Evolutionary conservation across 2,113 vertebrate genomes (phyloP).

Genomic region (Gymnocephalus cernua): DNA sequence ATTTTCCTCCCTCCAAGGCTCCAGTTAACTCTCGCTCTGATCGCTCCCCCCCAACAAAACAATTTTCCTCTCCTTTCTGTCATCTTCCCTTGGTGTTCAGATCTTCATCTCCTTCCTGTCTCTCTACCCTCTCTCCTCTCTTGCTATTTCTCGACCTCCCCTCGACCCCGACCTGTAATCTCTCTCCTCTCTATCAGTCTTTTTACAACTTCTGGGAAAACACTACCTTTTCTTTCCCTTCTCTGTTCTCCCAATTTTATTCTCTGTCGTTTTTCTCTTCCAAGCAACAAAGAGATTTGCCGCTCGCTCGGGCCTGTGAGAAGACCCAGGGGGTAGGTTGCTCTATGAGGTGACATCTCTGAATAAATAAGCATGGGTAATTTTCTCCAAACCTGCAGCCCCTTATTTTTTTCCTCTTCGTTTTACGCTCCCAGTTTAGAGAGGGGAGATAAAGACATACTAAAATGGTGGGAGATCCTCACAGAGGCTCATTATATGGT

Average conservation of each 20-base stretch:
- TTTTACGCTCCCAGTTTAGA: constrained; percentile 47
- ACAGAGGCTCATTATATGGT: constrained; percentile 75
- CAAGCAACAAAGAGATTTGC: constrained; percentile 53
- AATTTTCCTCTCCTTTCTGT: constrained; percentile 1
- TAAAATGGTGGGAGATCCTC: constrained; percentile 69
- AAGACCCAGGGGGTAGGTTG: constrained; percentile 61
- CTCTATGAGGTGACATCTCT: constrained; percentile 58
- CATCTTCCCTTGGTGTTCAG: constrained; percentile 21
- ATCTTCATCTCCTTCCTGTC: constrained; percentile 11
- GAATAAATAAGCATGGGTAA: constrained; percentile 82
- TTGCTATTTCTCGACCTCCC: constrained; percentile 13
- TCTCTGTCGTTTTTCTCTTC: not conserved
- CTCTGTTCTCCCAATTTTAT: not conserved
- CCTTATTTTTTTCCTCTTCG: constrained; percentile 22
- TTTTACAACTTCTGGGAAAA: constrained; percentile 30
- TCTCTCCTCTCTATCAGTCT: constrained; percentile 8
- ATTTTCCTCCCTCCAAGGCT: constrained; percentile 46
- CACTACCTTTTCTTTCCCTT: constrained; percentile 7
- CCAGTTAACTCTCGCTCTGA: constrained; percentile 43
- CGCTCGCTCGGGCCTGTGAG: constrained; percentile 47
- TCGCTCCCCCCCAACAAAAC: not conserved
- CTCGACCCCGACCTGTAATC: not conserved
- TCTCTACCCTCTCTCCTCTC: constrained; percentile 15
- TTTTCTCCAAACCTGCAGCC: constrained; percentile 69
- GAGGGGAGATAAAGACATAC: constrained; percentile 76